Percentiles rank a stretch among this genome's conserved stretches.
Evolutionary conservation across 1,140 invertebrate species (phyloP).

Genomic region (Drosophila saltans): DNA sequence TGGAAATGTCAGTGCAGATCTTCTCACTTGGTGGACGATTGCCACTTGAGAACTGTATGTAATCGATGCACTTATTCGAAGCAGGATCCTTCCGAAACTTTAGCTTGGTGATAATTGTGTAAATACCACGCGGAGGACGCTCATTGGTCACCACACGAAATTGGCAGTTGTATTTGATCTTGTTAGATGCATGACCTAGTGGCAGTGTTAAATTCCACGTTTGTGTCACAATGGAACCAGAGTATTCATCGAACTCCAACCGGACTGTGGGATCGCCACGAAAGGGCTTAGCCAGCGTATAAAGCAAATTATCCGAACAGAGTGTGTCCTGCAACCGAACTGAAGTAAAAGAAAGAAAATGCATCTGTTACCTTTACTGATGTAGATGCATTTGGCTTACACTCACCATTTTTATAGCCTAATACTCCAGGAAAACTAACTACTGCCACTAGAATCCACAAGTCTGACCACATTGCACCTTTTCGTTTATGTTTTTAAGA

Average conservation of each 20-base stretch:
- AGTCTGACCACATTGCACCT: not conserved
- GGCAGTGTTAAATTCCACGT: slow-evolving; percentile 74
- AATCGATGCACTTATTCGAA: slow-evolving; percentile 70
- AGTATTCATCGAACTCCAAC: slow-evolving; percentile 73
- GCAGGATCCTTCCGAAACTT: slow-evolving; percentile 74
- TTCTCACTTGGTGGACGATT: slow-evolving; percentile 72
- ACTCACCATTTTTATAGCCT: not conserved
- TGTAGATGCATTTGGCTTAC: not conserved
- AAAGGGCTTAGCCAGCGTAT: slow-evolving; percentile 64
- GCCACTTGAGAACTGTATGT: slow-evolving; percentile 73
- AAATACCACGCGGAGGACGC: slow-evolving; percentile 70
- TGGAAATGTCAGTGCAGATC: slow-evolving; percentile 71
- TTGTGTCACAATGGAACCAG: slow-evolving; percentile 74
- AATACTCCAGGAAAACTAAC: slow-evolving; percentile 3
- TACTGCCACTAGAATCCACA: slow-evolving; percentile 2
- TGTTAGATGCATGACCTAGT: slow-evolving; percentile 61
- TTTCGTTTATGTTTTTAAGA: not conserved
- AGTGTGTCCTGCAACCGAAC: slow-evolving; percentile 72
- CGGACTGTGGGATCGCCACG: slow-evolving; percentile 68
- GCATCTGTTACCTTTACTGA: not conserved
- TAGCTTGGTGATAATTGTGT: slow-evolving; percentile 71
- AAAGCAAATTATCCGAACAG: slow-evolving; percentile 70
- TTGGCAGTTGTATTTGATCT: slow-evolving; percentile 77
- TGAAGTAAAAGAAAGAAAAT: slow-evolving; percentile 33
- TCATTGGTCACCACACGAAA: slow-evolving; percentile 70